Percentiles rank a stretch among this genome's conserved stretches.
Evolutionary conservation across 2,113 vertebrate genomes (phyloP).

Genomic region (Xenopus borealis): DNA sequence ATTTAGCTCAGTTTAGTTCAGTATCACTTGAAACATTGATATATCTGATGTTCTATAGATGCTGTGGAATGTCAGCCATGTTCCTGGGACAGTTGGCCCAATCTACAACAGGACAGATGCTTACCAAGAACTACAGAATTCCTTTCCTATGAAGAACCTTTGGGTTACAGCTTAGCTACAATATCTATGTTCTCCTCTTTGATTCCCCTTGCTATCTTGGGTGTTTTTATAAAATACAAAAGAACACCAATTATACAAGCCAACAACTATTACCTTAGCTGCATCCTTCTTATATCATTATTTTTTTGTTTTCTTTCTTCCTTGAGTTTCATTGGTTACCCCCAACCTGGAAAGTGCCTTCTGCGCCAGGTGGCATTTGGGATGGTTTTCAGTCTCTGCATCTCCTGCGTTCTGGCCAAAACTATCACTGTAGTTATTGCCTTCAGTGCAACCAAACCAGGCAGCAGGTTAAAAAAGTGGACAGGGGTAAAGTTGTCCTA

Average conservation of each 20-base stretch:
- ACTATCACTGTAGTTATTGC: slow-evolving; percentile 25
- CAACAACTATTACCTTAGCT: slow-evolving; percentile 30
- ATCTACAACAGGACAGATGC: slow-evolving; percentile 14
- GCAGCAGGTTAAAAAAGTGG: slow-evolving; percentile 10
- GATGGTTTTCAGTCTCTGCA: slow-evolving; percentile 1
- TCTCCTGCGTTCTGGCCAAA: slow-evolving; percentile 43
- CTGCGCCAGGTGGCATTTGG: slow-evolving; percentile 29
- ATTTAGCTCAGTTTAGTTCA: background rate
- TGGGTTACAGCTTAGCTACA: slow-evolving; percentile 13
- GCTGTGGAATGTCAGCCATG: background rate
- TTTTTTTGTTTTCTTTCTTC: slow-evolving; percentile 27
- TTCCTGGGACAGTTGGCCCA: slow-evolving; percentile 9
- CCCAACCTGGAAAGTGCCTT: background rate
- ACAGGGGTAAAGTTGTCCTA: slow-evolving; percentile 4
- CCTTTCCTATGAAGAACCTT: slow-evolving; percentile 18
- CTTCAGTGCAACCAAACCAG: slow-evolving; percentile 26
- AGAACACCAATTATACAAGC: slow-evolving; percentile 25
- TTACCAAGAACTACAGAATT: slow-evolving; percentile 24
- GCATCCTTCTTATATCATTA: slow-evolving; percentile 7
- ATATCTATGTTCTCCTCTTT: background rate
- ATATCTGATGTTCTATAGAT: background rate
- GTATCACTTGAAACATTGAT: background rate
- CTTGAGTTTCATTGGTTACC: slow-evolving; percentile 12
- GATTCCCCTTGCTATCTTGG: background rate
- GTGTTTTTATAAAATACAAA: slow-evolving; percentile 15